These are phyloP conservation scores for Panagrolaimus sp. DNA, from an alignment of 1,140 invertebrate species.

Conservation along the genomic window DNA sequence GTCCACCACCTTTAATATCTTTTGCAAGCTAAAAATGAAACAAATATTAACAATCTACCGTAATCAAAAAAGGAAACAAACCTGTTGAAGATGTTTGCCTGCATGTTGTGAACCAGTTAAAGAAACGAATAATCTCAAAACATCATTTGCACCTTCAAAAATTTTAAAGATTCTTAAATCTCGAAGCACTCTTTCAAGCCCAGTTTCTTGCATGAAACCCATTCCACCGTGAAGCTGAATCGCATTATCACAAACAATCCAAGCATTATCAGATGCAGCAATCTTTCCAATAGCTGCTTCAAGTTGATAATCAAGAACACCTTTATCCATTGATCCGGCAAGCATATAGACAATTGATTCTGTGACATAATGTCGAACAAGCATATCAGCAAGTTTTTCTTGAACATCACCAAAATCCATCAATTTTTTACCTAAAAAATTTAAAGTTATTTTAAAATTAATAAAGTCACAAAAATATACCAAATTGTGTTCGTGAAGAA, in stretches of 20 bases:
- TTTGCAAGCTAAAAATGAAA: constrained; percentile 34
- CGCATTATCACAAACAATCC: constrained; percentile 87
- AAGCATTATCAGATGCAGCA: constrained; percentile 61
- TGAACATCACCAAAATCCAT: constrained; percentile 80
- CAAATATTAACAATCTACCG: no score
- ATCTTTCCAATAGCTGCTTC: constrained; percentile 97
- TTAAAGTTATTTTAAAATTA: constrained; percentile 78
- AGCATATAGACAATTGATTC: constrained; percentile 83
- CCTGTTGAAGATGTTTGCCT: constrained; percentile 37
- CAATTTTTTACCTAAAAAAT: constrained; percentile 82
- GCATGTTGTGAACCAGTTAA: constrained; percentile 70
- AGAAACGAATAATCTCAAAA: constrained; percentile 92
- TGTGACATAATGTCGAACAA: constrained; percentile 77
- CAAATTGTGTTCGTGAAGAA: no score
- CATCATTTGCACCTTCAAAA: constrained; percentile 98
- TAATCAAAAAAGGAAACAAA: no score
- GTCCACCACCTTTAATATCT: constrained; percentile 42
- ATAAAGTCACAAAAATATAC: no score
- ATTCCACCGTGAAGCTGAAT: constrained; percentile 86
- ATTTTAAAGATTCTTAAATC: constrained; percentile 96
- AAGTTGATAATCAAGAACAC: constrained; percentile 68
- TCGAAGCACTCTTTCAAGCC: constrained; percentile 81
- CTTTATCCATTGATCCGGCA: constrained; percentile 83
- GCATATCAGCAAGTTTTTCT: constrained; percentile 60
- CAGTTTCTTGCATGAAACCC: constrained; percentile 88